Conservation (phyloP, 2,797 vertebrate genomes). For the Ctenosaura bakeri region DNA sequence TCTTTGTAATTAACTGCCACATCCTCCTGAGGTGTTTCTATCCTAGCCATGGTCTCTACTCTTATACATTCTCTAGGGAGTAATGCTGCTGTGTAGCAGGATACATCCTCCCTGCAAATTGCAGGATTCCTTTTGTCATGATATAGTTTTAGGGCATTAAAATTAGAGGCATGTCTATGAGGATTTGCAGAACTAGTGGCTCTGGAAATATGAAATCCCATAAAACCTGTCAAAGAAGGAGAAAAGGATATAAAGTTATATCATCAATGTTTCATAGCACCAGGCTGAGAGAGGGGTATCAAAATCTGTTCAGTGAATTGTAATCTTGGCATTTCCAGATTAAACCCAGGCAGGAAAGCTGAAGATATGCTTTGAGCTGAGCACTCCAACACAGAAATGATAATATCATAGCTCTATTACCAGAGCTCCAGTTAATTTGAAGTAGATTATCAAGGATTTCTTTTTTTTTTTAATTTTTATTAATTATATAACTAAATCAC, state of each 20-base stretch:
- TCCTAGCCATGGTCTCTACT: not conserved
- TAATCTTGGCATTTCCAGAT: not conserved
- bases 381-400: not conserved
- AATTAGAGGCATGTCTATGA: not conserved
- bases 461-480: too few relatives aligned
- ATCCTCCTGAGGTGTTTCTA: not conserved
- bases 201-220: not conserved
- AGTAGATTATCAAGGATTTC: not conserved
- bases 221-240: slow-evolving; percentile 8
- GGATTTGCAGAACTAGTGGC: not conserved
- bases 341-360: not conserved
- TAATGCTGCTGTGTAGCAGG: not conserved
- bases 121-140: not conserved
- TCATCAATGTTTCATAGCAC: not conserved
- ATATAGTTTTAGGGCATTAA: not conserved
- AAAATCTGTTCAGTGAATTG: not conserved
- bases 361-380: not conserved
- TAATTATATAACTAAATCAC: too few relatives aligned
- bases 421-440: not conserved
- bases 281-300: not conserved
- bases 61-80: not conserved
- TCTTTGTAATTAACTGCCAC: not conserved
- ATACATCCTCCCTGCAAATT: not conserved
- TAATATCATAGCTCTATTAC: too few relatives aligned
- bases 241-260: not conserved